These are phyloP conservation scores for Magallana nippona DNA, from an alignment of 2,888 invertebrate species.

Conservation along the genomic window DNA sequence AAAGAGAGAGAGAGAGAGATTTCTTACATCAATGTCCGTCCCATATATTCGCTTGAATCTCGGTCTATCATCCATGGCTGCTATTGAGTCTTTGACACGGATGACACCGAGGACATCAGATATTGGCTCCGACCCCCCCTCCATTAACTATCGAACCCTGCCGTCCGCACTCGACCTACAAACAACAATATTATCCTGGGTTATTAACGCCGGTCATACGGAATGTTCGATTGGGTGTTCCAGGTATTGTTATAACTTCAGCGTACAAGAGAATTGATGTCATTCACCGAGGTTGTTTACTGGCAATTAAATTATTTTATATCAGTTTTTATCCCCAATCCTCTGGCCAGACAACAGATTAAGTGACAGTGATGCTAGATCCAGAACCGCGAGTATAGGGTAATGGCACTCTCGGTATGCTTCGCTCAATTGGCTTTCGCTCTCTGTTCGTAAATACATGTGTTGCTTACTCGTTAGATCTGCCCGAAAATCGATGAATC, in stretches of 20 bases:
- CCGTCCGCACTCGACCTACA: not conserved
- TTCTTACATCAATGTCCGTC: slow-evolving; percentile 36
- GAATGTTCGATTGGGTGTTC: not conserved
- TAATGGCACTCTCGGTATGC: too few species aligned
- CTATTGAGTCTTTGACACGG: not conserved
- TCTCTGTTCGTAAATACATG: too few species aligned
- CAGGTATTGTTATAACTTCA: not conserved
- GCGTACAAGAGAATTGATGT: too few species aligned
- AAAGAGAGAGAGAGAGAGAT: not conserved
- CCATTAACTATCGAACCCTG: not conserved
- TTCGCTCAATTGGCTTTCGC: too few species aligned
- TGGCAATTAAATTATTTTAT: too few species aligned
- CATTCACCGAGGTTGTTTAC: too few species aligned
- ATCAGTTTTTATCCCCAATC: too few species aligned
- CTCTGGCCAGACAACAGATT: too few species aligned
- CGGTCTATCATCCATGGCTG: slow-evolving; percentile 28
- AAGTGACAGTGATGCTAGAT: too few species aligned
- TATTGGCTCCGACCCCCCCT: not conserved
- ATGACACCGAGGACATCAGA: slow-evolving; percentile 7
- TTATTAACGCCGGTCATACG: not conserved
- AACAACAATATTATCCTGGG: not conserved
- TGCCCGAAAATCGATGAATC: too few species aligned
- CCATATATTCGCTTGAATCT: slow-evolving; percentile 23
- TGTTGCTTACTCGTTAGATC: too few species aligned
- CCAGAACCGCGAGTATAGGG: too few species aligned